A percentile compares a stretch with the other conserved stretches of the same genome.
These are phyloP conservation scores for Acleris emargana DNA, from an alignment of 2,888 invertebrate species.

Conservation along the genomic window DNA sequence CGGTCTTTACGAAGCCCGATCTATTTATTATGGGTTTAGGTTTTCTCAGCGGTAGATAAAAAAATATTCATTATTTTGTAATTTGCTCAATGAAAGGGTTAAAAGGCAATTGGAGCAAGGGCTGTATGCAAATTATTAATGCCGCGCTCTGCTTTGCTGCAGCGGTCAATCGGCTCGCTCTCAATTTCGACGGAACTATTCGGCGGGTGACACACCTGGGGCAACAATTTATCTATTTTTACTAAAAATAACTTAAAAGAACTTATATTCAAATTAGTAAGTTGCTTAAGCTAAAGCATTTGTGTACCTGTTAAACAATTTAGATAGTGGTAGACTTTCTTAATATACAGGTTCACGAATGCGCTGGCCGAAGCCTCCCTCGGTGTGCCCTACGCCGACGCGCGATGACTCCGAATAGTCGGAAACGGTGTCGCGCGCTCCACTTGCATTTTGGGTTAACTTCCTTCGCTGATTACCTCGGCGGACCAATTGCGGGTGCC, in stretches of 20 bases:
- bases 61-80: too few relatives aligned
- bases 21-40: too few relatives aligned
- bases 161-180: conserved; percentile 45
- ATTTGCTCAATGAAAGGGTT: background rate
- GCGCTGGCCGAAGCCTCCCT: conserved; percentile 1
- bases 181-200: conserved; percentile 41
- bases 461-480: conserved; percentile 32
- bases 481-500: conserved; percentile 29
- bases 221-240: background rate
- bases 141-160: conserved; percentile 47
- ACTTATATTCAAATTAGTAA: too few relatives aligned
- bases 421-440: conserved; percentile 51
- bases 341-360: background rate
- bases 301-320: background rate
- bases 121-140: conserved; percentile 43
- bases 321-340: too few relatives aligned
- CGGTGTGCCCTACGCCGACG: conserved; percentile 36
- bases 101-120: conserved; percentile 22
- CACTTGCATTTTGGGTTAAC: conserved; percentile 56
- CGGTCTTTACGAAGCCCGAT: too few relatives aligned
- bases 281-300: background rate
- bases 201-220: conserved; percentile 36
- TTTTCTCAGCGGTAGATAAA: too few relatives aligned
- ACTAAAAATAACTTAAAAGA: too few relatives aligned
- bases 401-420: conserved; percentile 41